Conservation (phyloP, 2,888 invertebrate genomes). For the Bombyx huttoni region DNA sequence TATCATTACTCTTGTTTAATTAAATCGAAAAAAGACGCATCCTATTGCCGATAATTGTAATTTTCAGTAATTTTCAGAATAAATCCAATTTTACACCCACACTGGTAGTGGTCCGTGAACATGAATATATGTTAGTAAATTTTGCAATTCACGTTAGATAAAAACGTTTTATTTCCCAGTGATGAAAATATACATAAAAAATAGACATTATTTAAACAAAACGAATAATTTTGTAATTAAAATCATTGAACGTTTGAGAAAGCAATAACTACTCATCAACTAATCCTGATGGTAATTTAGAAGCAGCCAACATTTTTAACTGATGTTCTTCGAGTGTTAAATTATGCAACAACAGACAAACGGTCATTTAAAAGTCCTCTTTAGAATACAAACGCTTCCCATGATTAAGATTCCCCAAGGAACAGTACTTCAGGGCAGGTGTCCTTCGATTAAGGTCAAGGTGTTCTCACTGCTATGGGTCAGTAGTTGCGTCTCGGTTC, state of each 20-base stretch:
- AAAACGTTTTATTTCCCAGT: too few species aligned
- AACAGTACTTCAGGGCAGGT: slow-evolving; percentile 51
- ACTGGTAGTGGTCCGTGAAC: too few species aligned
- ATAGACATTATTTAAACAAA: too few species aligned
- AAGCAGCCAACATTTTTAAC: not conserved
- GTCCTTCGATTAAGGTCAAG: slow-evolving; percentile 60
- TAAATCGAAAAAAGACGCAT: not conserved
- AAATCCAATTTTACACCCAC: too few species aligned
- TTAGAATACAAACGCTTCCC: slow-evolving; percentile 38
- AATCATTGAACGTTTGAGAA: too few species aligned
- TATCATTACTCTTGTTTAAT: not conserved
- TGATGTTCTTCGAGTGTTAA: not conserved
- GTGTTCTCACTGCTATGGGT: slow-evolving; percentile 58
- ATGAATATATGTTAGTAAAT: too few species aligned
- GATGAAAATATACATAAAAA: too few species aligned
- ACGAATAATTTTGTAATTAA: too few species aligned
- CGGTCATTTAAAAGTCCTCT: slow-evolving; percentile 9
- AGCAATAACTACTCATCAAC: too few species aligned
- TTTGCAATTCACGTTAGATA: too few species aligned
- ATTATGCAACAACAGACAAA: not conserved
- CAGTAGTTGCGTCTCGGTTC: slow-evolving; percentile 38
- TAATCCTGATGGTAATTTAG: too few species aligned
- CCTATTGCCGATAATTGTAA: not conserved
- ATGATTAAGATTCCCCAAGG: slow-evolving; percentile 59
- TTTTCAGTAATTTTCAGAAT: too few species aligned